These are phyloP conservation scores for Axis porcinus DNA, from an alignment of 2,113 vertebrate genomes.

Conservation along the genomic window DNA sequence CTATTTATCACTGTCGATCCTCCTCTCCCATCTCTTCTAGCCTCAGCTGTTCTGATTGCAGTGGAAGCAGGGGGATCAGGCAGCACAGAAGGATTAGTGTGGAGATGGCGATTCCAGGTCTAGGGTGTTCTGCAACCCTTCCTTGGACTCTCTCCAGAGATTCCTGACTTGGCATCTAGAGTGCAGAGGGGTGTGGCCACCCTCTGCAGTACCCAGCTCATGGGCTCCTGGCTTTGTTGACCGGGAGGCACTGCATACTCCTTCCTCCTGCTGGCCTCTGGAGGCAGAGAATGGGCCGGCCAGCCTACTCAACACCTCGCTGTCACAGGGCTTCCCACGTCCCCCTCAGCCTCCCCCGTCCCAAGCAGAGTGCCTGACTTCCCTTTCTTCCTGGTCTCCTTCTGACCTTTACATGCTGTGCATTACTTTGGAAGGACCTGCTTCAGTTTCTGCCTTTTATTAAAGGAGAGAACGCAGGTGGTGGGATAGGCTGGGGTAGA, in stretches of 20 bases:
- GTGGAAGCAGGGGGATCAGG: background rate
- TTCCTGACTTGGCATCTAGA: background rate
- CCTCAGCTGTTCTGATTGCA: too few species aligned
- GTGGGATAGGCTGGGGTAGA: too few species aligned
- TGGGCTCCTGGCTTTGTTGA: background rate
- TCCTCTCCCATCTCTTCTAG: background rate
- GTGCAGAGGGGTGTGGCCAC: background rate
- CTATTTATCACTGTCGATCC: background rate
- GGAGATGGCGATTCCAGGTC: background rate
- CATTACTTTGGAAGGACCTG: background rate
- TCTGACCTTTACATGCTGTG: background rate
- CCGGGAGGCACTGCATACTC: background rate
- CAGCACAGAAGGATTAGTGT: background rate
- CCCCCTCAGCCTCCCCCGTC: background rate
- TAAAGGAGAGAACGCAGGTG: background rate
- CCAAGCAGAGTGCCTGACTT: background rate
- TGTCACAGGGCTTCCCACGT: rapidly evolving
- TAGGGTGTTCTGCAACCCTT: background rate
- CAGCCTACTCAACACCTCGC: background rate
- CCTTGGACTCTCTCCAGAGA: background rate
- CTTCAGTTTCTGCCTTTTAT: background rate
- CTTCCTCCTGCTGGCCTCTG: background rate
- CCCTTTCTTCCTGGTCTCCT: background rate
- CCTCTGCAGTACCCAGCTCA: background rate
- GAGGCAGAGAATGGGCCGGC: background rate